Percentiles rank a stretch among this genome's conserved stretches.
These are phyloP conservation scores for Hypolimnas misippus DNA, from an alignment of 2,888 invertebrate species.

Conservation along the genomic window DNA sequence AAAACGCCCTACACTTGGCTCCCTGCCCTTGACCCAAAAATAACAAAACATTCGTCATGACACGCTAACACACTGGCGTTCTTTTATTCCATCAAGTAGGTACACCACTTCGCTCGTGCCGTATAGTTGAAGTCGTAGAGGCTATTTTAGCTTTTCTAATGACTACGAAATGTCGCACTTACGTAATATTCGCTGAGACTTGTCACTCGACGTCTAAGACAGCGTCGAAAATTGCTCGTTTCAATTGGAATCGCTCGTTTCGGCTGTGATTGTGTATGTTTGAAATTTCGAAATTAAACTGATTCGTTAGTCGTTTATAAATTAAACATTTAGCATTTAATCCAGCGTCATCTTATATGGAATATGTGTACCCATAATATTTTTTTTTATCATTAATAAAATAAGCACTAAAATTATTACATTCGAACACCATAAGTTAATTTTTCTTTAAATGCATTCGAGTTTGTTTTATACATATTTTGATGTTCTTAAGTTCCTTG, in stretches of 20 bases:
- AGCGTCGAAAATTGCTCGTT: conserved; percentile 51
- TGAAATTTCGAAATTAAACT: background rate
- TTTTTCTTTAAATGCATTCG: no score
- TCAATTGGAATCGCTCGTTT: conserved; percentile 17
- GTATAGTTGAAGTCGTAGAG: conserved; percentile 38
- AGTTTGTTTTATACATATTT: no score
- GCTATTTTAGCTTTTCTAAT: conserved; percentile 35
- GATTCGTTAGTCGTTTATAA: background rate
- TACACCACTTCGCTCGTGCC: conserved; percentile 21
- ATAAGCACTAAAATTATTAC: no score
- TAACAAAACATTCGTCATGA: conserved; percentile 69
- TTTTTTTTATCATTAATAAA: no score
- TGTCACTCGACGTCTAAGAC: conserved; percentile 39
- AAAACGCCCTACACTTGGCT: conserved; percentile 50
- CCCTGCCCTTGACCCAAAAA: conserved; percentile 75
- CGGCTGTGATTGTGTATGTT: conserved; percentile 16
- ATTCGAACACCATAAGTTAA: no score
- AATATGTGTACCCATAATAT: background rate
- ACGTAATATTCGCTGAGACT: conserved; percentile 34
- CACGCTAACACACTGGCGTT: conserved; percentile 58
- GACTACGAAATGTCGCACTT: conserved; percentile 34
- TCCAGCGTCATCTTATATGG: background rate
- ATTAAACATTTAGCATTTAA: background rate
- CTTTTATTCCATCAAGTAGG: conserved; percentile 28
- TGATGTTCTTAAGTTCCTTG: background rate